Conservation (phyloP, 2,888 invertebrate species). For the Zaprionus bogoriensis region DNA sequence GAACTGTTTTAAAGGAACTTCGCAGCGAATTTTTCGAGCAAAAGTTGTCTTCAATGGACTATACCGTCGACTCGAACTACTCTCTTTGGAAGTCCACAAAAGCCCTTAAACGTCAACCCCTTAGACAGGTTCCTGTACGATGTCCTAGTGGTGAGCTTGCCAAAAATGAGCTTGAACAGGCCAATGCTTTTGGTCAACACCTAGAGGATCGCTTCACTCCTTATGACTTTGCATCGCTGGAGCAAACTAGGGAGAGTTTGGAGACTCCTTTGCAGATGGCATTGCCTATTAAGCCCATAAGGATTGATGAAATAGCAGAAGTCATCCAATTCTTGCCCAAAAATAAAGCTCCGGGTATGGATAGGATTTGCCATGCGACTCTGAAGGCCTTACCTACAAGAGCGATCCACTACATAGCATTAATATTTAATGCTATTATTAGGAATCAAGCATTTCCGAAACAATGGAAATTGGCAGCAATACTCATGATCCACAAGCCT, state of each 20-base stretch:
- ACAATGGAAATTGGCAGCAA: not conserved
- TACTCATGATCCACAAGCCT: not conserved
- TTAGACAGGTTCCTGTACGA: not conserved
- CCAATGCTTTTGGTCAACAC: not conserved
- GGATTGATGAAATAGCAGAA: conserved; percentile 4
- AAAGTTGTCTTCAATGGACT: not conserved
- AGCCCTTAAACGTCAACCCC: not conserved
- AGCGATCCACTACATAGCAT: not conserved
- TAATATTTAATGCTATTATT: conserved; percentile 6
- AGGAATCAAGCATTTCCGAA: not conserved
- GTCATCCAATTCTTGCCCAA: not conserved
- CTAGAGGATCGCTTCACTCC: not conserved
- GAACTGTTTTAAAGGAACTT: not conserved
- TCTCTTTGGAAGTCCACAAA: conserved; percentile 4
- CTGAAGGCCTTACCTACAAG: conserved; percentile 1
- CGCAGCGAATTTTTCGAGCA: not conserved
- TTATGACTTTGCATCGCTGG: not conserved
- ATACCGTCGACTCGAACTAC: not conserved
- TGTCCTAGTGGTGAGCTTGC: not conserved
- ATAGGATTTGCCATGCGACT: not conserved
- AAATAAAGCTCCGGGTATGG: not conserved
- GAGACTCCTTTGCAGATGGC: not conserved
- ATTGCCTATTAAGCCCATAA: not conserved
- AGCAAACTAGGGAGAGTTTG: not conserved
- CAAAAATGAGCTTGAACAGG: not conserved